Evolutionary conservation across 2,888 invertebrate genomes (phyloP).

Genomic region (Craniophora ligustri): DNA sequence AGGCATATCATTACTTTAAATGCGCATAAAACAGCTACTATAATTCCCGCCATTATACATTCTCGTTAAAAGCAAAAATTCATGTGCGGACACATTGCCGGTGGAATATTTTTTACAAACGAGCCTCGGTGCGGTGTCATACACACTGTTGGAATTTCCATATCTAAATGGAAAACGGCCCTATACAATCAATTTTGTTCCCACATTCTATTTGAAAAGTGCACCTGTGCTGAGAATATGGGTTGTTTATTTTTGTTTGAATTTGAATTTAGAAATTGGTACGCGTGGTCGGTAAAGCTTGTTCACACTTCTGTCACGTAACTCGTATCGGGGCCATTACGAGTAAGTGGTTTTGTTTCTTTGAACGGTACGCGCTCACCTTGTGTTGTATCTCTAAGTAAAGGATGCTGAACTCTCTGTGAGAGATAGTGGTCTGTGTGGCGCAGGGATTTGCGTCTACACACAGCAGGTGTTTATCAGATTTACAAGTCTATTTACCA

Average conservation of each 20-base stretch:
- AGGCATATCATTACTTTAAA: conserved; percentile 48
- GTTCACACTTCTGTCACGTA: conserved; percentile 54
- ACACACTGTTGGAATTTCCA: conserved; percentile 81
- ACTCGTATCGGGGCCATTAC: conserved; percentile 44
- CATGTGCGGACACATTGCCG: conserved; percentile 47
- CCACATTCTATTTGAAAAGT: conserved; percentile 83
- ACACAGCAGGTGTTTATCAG: neutral
- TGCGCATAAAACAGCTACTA: conserved; percentile 44
- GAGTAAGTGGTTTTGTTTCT: conserved; percentile 52
- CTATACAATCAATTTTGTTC: conserved; percentile 84
- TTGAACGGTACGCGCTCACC: conserved; percentile 23
- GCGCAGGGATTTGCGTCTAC: conserved; percentile 2
- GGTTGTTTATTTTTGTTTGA: conserved; percentile 72
- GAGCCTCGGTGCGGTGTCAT: conserved; percentile 69
- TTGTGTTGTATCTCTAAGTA: conserved; percentile 24
- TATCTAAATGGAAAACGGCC: conserved; percentile 86
- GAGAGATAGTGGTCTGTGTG: conserved; percentile 5
- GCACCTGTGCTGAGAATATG: conserved; percentile 81
- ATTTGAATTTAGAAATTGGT: conserved; percentile 71
- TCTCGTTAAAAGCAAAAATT: conserved; percentile 52
- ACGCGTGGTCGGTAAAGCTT: conserved; percentile 57
- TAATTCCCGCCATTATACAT: conserved; percentile 40
- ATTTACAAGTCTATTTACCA: neutral
- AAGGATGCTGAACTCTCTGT: conserved; percentile 20
- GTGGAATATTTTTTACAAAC: conserved; percentile 71